Conservation (phyloP, 2,888 invertebrate species). For the Ophion costatus region DNA sequence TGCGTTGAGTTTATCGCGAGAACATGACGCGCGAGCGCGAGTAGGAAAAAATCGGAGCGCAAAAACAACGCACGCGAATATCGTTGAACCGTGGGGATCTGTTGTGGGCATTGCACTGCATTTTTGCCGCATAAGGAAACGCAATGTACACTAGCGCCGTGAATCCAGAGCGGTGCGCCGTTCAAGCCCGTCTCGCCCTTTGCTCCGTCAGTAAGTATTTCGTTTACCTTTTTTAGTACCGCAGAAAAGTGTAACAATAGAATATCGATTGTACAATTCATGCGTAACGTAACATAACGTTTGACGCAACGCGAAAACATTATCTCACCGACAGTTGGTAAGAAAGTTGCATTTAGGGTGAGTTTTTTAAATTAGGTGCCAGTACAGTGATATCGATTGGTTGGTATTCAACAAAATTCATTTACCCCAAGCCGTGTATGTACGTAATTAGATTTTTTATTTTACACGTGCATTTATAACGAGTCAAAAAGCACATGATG, state of each 20-base stretch:
- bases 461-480: too few species aligned
- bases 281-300: too few species aligned
- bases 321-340: too few species aligned
- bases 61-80: conserved; percentile 6
- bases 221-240: neutral
- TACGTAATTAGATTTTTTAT: too few species aligned
- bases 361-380: too few species aligned
- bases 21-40: conserved; percentile 6
- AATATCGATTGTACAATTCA: too few species aligned
- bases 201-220: neutral
- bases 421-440: too few species aligned
- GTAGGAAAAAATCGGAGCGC: neutral
- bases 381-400: too few species aligned
- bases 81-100: conserved; percentile 1
- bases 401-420: too few species aligned
- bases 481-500: too few species aligned
- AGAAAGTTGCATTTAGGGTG: too few species aligned
- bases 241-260: neutral
- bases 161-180: conserved; percentile 33
- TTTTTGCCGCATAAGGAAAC: conserved; percentile 66
- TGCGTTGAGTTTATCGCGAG: conserved; percentile 9
- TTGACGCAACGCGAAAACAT: too few species aligned
- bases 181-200: neutral
- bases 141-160: conserved; percentile 62
- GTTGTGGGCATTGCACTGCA: conserved; percentile 49